Base-by-base conservation (phyloP, 2,797 vertebrate genomes). In the Florisuga fusca region DNA sequence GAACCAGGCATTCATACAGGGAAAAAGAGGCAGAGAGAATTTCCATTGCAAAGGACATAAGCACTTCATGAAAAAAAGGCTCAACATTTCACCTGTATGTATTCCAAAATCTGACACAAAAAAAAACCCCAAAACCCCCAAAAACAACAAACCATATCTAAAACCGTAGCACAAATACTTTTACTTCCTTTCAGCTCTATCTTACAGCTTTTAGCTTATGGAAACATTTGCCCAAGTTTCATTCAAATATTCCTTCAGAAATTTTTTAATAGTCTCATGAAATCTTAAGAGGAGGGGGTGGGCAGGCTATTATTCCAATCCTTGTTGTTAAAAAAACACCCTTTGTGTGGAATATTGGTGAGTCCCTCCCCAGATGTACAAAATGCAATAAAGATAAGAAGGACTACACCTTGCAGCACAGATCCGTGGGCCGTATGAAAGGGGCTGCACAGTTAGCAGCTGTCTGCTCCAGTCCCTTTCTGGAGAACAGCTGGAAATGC, bases 401-500 rank as follows among this genome's bases (percentile, higher is more conserved):
- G 62, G 79, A 89, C 48, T 94, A 92, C 92, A 89, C 93, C 77
- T 96, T 95, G 92, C 90, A 76, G 66, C 34, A 9, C 50, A 78
- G 64, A 92, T 90, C 93, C 6, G 0, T 31, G 38, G 43, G 55
- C 11, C 86, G 59, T 33, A 18, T 79, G 94, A 90, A 94, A 95
- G 59, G n/a, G 79, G 48, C 84, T 95, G 85, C 94, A 92, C 94
- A 82, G 88, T 96, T 96, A 90, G 95, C 97, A 98, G 97, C 97
- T 98, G 97, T 97, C 95, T 89, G 90, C 74, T 91, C 88, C 91
- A 89, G 93, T 95, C 81, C 87, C 89, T 97, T 98, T 97, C 97
- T 98, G 97, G 95, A 98, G 96, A 98, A 97, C 98, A 98, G 98
- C 97, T 98, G 98, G 97, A 97, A 97, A 98, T 94, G 84, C 90